Evolutionary conservation across 2,113 vertebrate genomes (phyloP).

Genomic region (Alces alces): DNA sequence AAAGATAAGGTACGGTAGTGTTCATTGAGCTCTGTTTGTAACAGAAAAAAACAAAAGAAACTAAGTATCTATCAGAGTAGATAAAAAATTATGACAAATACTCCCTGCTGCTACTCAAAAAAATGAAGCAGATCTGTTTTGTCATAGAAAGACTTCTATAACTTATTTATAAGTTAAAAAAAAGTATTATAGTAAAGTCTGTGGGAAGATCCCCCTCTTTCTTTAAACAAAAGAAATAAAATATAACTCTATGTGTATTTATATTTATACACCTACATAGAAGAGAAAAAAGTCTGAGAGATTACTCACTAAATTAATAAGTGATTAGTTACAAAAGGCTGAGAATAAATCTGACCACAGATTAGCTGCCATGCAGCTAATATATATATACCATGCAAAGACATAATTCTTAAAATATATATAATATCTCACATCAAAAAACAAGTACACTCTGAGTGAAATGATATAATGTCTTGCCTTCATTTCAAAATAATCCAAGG

Average conservation of each 20-base stretch:
- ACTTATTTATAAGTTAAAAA: not conserved
- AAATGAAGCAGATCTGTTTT: not conserved
- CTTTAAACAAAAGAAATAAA: constrained; percentile 11
- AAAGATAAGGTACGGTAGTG: not conserved
- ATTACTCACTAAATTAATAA: not conserved
- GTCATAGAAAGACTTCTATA: not conserved
- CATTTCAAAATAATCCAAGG: not conserved
- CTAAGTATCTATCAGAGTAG: not conserved
- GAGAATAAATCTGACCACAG: not conserved
- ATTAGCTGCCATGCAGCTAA: not conserved
- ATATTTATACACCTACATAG: not conserved
- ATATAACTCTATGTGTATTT: not conserved
- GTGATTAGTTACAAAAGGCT: not conserved
- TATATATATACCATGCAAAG: not conserved
- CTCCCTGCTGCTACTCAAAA: not conserved
- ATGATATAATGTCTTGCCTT: not conserved
- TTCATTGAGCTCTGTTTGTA: not conserved
- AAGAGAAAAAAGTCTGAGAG: not conserved
- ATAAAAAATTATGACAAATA: not conserved
- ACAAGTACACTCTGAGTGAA: not conserved
- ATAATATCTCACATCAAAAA: not conserved
- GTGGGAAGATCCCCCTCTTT: not conserved
- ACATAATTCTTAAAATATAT: not conserved
- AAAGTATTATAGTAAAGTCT: not conserved
- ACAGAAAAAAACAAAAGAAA: not conserved